Evolutionary conservation across 2,888 invertebrate genomes (phyloP), one percentile per base, ranked within the genome.

Genomic region (Cartodere bifasciata): DNA sequence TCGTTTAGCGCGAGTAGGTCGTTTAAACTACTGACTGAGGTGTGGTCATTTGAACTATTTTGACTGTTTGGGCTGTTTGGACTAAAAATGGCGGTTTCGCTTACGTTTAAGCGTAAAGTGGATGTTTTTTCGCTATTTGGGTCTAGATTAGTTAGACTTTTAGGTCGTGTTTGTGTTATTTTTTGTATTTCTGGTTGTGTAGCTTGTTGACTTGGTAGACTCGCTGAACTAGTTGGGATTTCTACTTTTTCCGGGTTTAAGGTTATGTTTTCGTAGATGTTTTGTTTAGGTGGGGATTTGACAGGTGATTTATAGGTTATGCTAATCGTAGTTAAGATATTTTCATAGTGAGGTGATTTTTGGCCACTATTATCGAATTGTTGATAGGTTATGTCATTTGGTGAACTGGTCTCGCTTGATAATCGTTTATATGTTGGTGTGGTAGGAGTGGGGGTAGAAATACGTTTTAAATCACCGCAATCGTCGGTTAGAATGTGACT

Each of bases 231-330:
- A 9, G 67, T 65, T 1, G 72, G 72, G 5, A 72, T 56, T 0
- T 60, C 55, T 0, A 69, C 72, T 15, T 65, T 55, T 42, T 56
- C 68, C 29, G 69, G 66, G 0, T 68, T 70, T 9, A 55, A 44
- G 24, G 56, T 58, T 7, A 74, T 64, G 44, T 71, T 71, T 46
- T 75, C 75, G 43, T 75, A 74, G 0, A 71, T 52, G 38, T 44
- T 34, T 46, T 52, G 15, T n/a, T n/a, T n/a, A n/a, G n/a, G n/a
- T n/a, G n/a, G n/a, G n/a, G n/a, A n/a, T 13, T 52, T 43, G 1
- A 46, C 39, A 17, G 78, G 78, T 3, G 76, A 75, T 48, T 75
- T 64, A 49, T 78, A 79, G 2, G 74, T 78, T 5, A 79, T 79
- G 55, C 74, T 78, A 13, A 79, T 79, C 0, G 79, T 79, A 2